Percentiles rank a stretch among this genome's conserved stretches.
Conservation (phyloP, 1,140 invertebrate genomes). For the Drosophila insularis region DNA sequence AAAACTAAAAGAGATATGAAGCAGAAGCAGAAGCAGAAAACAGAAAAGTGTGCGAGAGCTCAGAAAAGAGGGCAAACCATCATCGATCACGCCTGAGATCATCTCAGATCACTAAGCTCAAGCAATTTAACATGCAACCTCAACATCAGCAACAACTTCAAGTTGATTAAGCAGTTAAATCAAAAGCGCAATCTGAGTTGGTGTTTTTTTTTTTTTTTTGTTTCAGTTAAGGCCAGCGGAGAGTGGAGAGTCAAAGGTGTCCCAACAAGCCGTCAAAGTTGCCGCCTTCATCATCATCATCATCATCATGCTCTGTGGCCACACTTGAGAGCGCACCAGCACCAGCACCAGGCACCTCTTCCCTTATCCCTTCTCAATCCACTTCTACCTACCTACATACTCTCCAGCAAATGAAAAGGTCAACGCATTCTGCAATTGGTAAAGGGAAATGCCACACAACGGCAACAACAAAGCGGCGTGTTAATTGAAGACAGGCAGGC, state of each 20-base stretch:
- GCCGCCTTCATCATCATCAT: constrained; percentile 43
- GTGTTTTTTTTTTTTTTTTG: background rate
- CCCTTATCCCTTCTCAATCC: background rate
- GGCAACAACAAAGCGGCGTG: constrained; percentile 66
- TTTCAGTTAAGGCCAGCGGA: background rate
- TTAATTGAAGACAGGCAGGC: constrained; percentile 76
- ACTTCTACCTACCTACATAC: constrained; percentile 6
- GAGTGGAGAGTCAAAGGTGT: constrained; percentile 51
- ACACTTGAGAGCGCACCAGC: constrained; percentile 70
- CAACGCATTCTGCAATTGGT: constrained; percentile 68
- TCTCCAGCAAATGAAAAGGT: constrained; percentile 50
- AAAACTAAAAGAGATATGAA: constrained; percentile 28
- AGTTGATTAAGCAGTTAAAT: constrained; percentile 77
- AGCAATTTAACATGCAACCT: constrained; percentile 71
- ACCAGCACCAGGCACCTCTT: background rate
- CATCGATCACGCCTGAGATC: constrained; percentile 67
- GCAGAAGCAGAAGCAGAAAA: background rate
- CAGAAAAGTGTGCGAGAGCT: background rate
- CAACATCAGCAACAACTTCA: constrained; percentile 39
- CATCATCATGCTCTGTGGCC: constrained; percentile 43
- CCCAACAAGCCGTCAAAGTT: constrained; percentile 69
- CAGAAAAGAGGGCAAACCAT: constrained; percentile 43
- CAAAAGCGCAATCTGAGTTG: constrained; percentile 38
- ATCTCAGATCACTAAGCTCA: constrained; percentile 53
- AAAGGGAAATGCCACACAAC: constrained; percentile 77